Base-by-base conservation (phyloP, 2,888 invertebrate genomes). In the Platerodrilus igneus region DNA sequence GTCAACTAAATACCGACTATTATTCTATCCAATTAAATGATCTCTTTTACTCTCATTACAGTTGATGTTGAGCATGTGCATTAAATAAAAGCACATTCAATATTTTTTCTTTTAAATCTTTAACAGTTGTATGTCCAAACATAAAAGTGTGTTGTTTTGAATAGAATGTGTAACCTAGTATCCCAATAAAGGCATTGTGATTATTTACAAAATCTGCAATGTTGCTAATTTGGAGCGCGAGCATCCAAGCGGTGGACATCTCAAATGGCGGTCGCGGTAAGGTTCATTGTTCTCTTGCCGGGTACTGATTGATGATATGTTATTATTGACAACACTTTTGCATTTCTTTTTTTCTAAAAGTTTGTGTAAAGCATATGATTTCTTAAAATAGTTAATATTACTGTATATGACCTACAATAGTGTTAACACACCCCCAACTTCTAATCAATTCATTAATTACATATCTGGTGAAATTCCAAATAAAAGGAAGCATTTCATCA, bases 221-320 rank as follows among this genome's bases (percentile, higher is more conserved):
- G 58, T 60, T 58, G 60, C 59, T 61, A 62, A 63, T 69, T 68
- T 68, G 66, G 62, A 61, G 62, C 58, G 62, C 58, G 56, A 59
- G 60, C 64, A 60, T 64, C 66, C 66, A 69, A 69, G 68, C 69
- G 66, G 66, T 65, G 69, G 68, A 69, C 67, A 68, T 68, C 67
- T 67, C 67, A 65, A 71, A 72, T 72, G 71, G 72, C 72, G 71
- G 71, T 70, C 69, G 65, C 63, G 63, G 63, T 59, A 71, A 70
- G 60, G 73, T 73, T 73, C 73, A 73, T 72, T 73, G 73, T 73
- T 72, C 72, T 64, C 64, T 58, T 56, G 57, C 59, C 61, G 60
- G 60, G 55, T 44, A 45, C 58, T 47, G 62, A 65, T 64, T 62
- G 62, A 63, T 61, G 59, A 57, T 47, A 59, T 56, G 59, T 5